Evolutionary conservation across 2,888 invertebrate genomes (phyloP).

Genomic region (Coelinius sp.): DNA sequence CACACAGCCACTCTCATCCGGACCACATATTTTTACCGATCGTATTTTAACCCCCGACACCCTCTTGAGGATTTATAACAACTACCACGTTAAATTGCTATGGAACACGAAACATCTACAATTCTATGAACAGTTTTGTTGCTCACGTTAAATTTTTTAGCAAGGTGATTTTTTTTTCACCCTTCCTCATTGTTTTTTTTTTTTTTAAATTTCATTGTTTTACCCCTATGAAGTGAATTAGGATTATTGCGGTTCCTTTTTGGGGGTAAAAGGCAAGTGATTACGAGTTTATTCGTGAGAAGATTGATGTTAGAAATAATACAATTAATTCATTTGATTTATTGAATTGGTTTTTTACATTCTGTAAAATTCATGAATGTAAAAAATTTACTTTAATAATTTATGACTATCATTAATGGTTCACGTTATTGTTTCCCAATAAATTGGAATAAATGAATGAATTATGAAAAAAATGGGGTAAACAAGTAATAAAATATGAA

Average conservation of each 20-base stretch:
- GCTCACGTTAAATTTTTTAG: constrained; percentile 9
- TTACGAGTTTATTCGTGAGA: background rate
- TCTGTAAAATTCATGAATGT: no score
- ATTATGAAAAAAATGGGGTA: no score
- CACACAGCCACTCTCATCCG: constrained; percentile 22
- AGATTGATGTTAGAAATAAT: background rate
- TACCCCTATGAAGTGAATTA: background rate
- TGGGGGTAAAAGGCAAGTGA: background rate
- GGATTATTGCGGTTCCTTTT: background rate
- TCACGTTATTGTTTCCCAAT: no score
- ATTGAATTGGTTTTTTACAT: no score
- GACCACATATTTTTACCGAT: constrained; percentile 36
- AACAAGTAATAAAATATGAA: no score
- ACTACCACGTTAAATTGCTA: constrained; percentile 25
- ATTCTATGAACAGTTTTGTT: constrained; percentile 16
- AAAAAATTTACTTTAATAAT: no score
- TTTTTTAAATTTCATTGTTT: background rate
- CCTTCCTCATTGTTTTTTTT: background rate
- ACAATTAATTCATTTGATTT: no score
- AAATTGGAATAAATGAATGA: no score
- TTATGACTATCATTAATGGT: no score
- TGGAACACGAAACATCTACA: constrained; percentile 31
- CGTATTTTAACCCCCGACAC: constrained; percentile 34
- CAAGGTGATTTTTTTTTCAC: constrained; percentile 5
- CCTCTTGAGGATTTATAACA: constrained; percentile 31